Base-by-base conservation (phyloP, 2,888 invertebrate species). In the Protonemura montana region DNA sequence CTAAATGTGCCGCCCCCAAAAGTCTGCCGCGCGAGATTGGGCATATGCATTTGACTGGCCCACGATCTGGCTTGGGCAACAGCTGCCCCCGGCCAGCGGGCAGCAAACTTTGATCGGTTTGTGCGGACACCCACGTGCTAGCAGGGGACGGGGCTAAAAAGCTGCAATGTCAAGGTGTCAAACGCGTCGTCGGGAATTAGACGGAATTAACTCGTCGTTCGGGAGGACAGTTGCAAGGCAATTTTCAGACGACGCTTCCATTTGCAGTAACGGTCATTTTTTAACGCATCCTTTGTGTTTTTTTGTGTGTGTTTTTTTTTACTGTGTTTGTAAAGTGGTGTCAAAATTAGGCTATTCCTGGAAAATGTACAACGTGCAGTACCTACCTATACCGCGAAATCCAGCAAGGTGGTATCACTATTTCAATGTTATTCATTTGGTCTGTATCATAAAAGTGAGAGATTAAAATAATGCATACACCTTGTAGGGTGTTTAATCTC, bases 11-110 rank as follows among this genome's bases (percentile, higher is more conserved):
- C 59, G 59, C 59, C 59, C 59, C 59, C 59, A 7, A n/a, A 41
- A 59, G 59, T 13, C 59, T 59, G 59, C 59, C 59, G 59, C n/a
- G n/a, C 59, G 59, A 59, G 59, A 59, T 59, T 59, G 59, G 59
- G 59, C 59, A 59, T 59, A 59, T 59, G 59, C 59, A 59, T 35
- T 21, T 59, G n/a, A n/a, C n/a, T n/a, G n/a, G 59, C 21, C 2
- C 59, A 21, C 13, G 21, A 59, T 59, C 16, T 21, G 59, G 7
- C 59, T 59, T 10, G 16, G 59, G 13, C 59, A 13, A 59, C 59
- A 59, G 59, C 59, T 59, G 59, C 59, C 16, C n/a, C 21, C 21
- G 59, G 13, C 59, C 21, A 13, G 13, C 59, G 59, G 16, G 7
- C 81, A 21, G 81, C 81, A 26, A 28, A n/a, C 16, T 80, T 16